Conservation (phyloP, 2,113 vertebrate species). For the Aleadryas rufinucha region DNA sequence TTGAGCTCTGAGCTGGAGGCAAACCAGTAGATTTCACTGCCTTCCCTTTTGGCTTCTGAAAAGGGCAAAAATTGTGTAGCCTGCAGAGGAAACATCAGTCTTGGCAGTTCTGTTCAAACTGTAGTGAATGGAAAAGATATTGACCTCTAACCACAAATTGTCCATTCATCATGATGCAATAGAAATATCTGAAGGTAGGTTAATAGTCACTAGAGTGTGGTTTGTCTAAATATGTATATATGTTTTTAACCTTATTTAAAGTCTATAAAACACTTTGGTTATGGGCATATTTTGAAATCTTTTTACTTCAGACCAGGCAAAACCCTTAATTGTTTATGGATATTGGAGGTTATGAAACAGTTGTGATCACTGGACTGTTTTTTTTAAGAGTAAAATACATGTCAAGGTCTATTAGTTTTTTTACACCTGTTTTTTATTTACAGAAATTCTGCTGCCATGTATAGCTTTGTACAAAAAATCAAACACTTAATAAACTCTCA, state of each 20-base stretch:
- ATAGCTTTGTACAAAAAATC: not conserved
- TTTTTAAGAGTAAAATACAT: not conserved
- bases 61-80: not conserved
- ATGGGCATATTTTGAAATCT: not conserved
- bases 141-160: not conserved
- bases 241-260: not conserved
- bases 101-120: not conserved
- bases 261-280: not conserved
- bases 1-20: not conserved
- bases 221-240: not conserved
- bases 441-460: not conserved
- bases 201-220: not conserved
- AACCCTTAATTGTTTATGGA: not conserved
- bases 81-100: not conserved
- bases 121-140: not conserved
- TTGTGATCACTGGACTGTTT: not conserved
- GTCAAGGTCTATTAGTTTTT: not conserved
- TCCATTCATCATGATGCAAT: not conserved
- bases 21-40: not conserved
- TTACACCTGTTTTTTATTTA: not conserved
- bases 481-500: not conserved
- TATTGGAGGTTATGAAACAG: not conserved
- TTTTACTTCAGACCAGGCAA: not conserved
- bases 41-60: not conserved
- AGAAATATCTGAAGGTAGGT: not conserved